Conservation (phyloP, 2,888 invertebrate species). For the Apoda limacodes region DNA sequence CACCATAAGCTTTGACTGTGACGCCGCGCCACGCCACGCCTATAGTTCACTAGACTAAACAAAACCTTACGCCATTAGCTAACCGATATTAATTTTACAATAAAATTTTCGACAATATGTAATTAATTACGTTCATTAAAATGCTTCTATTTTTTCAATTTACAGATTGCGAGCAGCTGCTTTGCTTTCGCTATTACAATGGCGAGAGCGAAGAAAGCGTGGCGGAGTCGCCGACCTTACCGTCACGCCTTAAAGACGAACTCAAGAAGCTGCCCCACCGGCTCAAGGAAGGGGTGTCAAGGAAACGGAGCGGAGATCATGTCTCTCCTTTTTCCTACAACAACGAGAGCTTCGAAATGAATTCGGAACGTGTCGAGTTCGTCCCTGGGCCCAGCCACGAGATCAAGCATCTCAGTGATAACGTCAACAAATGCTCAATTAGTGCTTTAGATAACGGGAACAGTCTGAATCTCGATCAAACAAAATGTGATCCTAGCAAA, state of each 20-base stretch:
- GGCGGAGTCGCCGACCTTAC: conserved; percentile 69
- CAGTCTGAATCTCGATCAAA: conserved; percentile 46
- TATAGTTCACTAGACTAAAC: too few species aligned
- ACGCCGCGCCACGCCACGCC: too few species aligned
- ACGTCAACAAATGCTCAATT: conserved; percentile 69
- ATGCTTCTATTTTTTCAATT: conserved; percentile 23
- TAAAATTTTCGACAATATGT: too few species aligned
- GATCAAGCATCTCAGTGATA: conserved; percentile 60
- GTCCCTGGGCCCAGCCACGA: conserved; percentile 53
- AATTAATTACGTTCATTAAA: too few species aligned
- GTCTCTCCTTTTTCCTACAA: conserved; percentile 60
- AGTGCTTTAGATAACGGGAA: conserved; percentile 63
- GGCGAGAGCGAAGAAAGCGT: conserved; percentile 73
- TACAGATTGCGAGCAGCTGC: conserved; percentile 76
- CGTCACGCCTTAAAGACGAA: conserved; percentile 63
- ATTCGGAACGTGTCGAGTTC: conserved; percentile 47
- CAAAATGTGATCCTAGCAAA: conserved; percentile 63
- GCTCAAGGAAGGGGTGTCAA: conserved; percentile 63
- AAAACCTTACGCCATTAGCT: too few species aligned
- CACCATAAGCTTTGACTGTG: too few species aligned
- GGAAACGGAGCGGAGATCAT: conserved; percentile 58
- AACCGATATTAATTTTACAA: too few species aligned
- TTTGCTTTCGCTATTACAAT: conserved; percentile 79
- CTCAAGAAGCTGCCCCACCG: conserved; percentile 69
- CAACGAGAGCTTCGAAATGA: conserved; percentile 66